Base-by-base conservation (phyloP, 2,888 invertebrate species). In the Harmothoe impar region DNA sequence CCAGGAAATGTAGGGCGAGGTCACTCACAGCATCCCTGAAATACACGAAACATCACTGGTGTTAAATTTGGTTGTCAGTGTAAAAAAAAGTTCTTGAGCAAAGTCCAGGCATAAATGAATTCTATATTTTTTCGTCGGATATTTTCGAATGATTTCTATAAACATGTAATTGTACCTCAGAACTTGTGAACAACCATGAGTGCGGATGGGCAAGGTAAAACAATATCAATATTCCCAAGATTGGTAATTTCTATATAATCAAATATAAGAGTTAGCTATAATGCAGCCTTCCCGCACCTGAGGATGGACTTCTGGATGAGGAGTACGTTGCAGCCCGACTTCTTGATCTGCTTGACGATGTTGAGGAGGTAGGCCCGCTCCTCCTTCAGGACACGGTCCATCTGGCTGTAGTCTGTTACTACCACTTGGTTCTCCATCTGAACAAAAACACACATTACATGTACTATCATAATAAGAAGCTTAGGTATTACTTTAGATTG, bases 391-490 rank as follows among this genome's bases (percentile, higher is more conserved):
- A 99, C 98, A 91, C 99, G 97, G 96, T 99, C 99, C 99, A 99
- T 99, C 89, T 99, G 99, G n/a, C 99, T 97, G 96, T 99, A 99
- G 96, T 99, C 99, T 0, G 99, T 98, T 33, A 99, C 98, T 94
- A 99, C 95, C 7, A 97, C 97, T 93, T 95, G 95, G 91, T 95
- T 96, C 92, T 96, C 96, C 96, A 96, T 96, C 96, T 96, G 93
- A 5, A 92, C 56, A 88, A 25, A n/a, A 88, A 51, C 3, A 15
- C 7, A 62, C 5, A 29, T 72, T 72, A 72, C 72, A 7, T 62
- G n/a, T n/a, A n/a, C n/a, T n/a, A n/a, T n/a, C n/a, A n/a, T n/a
- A n/a, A n/a, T n/a, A 15, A 54, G 12, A 62, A 62, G 23, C 43
- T 43, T 43, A 10, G 43, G 43, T 3, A 43, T 43, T 43, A 7